phyloP scores from a whole-genome alignment of 2,888 invertebrate species.

The Papilio demoleus region DNA sequence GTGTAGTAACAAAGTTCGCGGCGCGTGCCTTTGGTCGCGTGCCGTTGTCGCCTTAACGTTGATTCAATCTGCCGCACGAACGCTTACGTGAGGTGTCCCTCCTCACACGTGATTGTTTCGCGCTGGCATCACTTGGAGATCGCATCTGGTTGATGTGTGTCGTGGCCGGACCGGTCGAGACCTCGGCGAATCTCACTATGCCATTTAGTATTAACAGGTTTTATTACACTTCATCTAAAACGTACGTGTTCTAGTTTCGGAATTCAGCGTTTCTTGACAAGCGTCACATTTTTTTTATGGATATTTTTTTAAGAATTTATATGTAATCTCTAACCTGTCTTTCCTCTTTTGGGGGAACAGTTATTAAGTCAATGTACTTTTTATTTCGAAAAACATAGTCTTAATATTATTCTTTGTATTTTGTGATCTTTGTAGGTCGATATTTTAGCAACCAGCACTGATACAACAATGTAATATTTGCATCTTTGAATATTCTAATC shows the following conservation, averaged over 20 bases:
- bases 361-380: background rate
- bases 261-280: background rate
- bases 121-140: constrained; percentile 66
- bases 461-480: background rate
- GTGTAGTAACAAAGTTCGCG: constrained; percentile 48
- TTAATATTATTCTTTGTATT: background rate
- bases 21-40: constrained; percentile 70
- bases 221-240: constrained; percentile 11
- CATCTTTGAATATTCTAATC: background rate
- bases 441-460: background rate
- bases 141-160: constrained; percentile 72
- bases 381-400: background rate
- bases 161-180: constrained; percentile 52
- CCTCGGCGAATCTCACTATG: constrained; percentile 52
- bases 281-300: background rate
- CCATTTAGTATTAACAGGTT: constrained; percentile 22
- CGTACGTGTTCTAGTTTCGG: constrained; percentile 9
- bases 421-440: background rate
- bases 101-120: constrained; percentile 79
- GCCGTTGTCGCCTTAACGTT: constrained; percentile 63
- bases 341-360: background rate
- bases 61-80: constrained; percentile 77
- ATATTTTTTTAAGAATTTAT: constrained; percentile 5
- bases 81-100: constrained; percentile 75
- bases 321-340: background rate